A percentile compares a stretch with the other conserved stretches of the same genome.
Conservation (phyloP, 2,113 vertebrate genomes). For the Phalacrocorax pelagicus region DNA sequence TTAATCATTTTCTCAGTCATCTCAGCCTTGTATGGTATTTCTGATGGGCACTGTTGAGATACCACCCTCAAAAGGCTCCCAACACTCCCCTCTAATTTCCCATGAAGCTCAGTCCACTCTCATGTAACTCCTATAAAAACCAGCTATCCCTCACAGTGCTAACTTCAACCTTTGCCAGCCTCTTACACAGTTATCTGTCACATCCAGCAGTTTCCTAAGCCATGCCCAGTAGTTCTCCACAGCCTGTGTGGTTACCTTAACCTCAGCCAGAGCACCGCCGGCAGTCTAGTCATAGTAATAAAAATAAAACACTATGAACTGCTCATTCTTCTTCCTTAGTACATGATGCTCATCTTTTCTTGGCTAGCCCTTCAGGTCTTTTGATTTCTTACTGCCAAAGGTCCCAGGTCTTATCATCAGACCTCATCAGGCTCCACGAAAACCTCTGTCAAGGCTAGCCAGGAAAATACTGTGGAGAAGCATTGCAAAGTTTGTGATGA, state of each 20-base stretch:
- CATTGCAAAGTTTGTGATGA: background rate
- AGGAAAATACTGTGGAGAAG: background rate
- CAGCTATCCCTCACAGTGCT: background rate
- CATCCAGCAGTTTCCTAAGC: background rate
- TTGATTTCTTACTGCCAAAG: background rate
- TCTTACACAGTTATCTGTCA: background rate
- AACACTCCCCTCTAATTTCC: background rate
- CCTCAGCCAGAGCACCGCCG: background rate
- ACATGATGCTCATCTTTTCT: background rate
- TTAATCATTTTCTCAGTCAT: background rate
- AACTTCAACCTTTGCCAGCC: background rate
- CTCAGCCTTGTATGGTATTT: background rate
- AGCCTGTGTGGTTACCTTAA: background rate
- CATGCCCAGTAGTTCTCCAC: background rate
- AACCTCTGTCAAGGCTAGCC: background rate
- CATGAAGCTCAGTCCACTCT: background rate
- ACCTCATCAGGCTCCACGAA: background rate
- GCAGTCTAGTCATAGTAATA: background rate
- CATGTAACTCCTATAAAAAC: background rate
- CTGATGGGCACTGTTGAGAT: background rate
- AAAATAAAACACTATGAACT: background rate
- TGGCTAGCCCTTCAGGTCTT: background rate
- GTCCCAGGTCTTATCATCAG: background rate
- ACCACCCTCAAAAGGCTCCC: background rate
- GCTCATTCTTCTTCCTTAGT: background rate